Evolutionary conservation across 1,140 invertebrate genomes (phyloP).

Genomic region (Tribolium castaneum): DNA sequence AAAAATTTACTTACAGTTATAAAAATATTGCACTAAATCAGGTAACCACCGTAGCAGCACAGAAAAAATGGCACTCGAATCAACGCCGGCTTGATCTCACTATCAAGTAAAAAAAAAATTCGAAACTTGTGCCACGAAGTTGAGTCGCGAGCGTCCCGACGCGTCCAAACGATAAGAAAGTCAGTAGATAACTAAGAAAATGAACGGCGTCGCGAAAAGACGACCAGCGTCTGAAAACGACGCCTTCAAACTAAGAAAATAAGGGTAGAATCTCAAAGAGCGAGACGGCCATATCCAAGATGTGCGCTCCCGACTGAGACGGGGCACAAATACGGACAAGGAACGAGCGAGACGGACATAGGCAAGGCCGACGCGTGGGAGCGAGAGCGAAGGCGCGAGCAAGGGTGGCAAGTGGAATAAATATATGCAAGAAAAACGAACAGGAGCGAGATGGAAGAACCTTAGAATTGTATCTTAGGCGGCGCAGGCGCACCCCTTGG

Average conservation of each 20-base stretch:
- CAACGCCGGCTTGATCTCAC: no score
- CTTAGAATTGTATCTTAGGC: slow-evolving; percentile 62
- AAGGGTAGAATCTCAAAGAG: slow-evolving; percentile 58
- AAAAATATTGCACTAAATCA: slow-evolving; percentile 27
- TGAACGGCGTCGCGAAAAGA: slow-evolving; percentile 59
- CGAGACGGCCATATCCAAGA: slow-evolving; percentile 57
- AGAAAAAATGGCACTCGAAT: background rate
- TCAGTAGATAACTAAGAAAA: slow-evolving; percentile 62
- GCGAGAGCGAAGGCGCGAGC: slow-evolving; percentile 46
- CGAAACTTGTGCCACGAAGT: slow-evolving; percentile 9
- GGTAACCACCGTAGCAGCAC: background rate
- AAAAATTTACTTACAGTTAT: slow-evolving; percentile 13
- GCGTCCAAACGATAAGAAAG: slow-evolving; percentile 59
- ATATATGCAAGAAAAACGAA: slow-evolving; percentile 56
- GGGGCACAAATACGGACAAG: slow-evolving; percentile 52
- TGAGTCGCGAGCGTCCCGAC: slow-evolving; percentile 45
- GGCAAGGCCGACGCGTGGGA: slow-evolving; percentile 55
- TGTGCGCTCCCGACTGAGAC: slow-evolving; percentile 54
- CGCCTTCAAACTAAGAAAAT: slow-evolving; percentile 63
- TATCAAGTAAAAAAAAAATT: slow-evolving; percentile 4
- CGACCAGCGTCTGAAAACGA: slow-evolving; percentile 63
- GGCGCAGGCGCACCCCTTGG: slow-evolving; percentile 55
- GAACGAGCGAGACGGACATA: slow-evolving; percentile 55
- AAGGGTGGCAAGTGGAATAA: slow-evolving; percentile 58
- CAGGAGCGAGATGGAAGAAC: slow-evolving; percentile 53